Evolutionary conservation across 2,113 vertebrate genomes (phyloP).

Genomic region (Asarcornis scutulata): DNA sequence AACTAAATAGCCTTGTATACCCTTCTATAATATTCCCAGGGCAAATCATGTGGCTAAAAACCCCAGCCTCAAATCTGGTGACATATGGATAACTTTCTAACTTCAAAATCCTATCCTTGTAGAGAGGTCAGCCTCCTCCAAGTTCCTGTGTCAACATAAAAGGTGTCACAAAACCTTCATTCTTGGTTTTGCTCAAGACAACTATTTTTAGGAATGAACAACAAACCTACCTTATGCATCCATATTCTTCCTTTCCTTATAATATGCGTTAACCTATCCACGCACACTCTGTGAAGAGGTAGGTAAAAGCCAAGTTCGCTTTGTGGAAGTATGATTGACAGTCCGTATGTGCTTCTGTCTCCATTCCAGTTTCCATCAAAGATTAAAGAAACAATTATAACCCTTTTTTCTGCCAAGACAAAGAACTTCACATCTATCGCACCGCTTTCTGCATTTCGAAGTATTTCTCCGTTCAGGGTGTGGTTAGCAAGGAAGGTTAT

Average conservation of each 20-base stretch:
- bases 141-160: neutral
- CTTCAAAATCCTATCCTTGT: neutral
- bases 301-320: conserved; percentile 93
- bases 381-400: conserved; percentile 96
- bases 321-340: conserved; percentile 95
- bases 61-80: neutral
- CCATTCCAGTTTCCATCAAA: conserved; percentile 98
- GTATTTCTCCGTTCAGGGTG: conserved; percentile 96
- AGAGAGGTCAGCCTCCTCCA: neutral
- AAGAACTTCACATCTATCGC: conserved; percentile 99
- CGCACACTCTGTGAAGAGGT: conserved; percentile 92
- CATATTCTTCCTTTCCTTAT: conserved; percentile 97
- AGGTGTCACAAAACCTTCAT: neutral
- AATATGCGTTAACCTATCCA: conserved; percentile 93
- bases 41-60: neutral
- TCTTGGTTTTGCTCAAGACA: neutral
- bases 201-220: neutral
- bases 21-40: neutral
- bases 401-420: conserved; percentile 94
- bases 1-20: fast-evolving
- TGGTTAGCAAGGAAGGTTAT: conserved; percentile 97
- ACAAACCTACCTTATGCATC: conserved; percentile 93
- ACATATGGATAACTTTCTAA: neutral
- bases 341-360: conserved; percentile 94
- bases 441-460: conserved; percentile 93